phyloP scores from a whole-genome alignment of 2,113 vertebrate species.

The Montifringilla adamsi region DNA sequence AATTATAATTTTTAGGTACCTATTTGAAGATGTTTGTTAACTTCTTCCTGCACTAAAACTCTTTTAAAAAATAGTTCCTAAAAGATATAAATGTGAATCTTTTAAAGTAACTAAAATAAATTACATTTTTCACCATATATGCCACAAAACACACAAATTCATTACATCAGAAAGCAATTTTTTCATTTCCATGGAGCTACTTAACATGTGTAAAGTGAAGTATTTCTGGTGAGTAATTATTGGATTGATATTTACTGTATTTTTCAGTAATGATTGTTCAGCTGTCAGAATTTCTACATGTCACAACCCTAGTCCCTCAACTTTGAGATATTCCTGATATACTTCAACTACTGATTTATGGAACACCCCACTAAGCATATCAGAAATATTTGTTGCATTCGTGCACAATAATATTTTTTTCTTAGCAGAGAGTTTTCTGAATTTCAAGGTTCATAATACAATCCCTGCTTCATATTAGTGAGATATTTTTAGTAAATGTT shows the following conservation, averaged over 20 bases:
- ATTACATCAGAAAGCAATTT: background rate
- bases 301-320: background rate
- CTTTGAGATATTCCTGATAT: background rate
- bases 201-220: background rate
- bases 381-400: background rate
- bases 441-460: background rate
- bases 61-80: background rate
- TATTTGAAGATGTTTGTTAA: background rate
- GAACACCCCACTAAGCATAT: rapidly evolving
- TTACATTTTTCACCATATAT: background rate
- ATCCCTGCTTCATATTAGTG: background rate
- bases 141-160: background rate
- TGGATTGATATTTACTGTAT: background rate
- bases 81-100: background rate
- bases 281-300: background rate
- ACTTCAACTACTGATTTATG: background rate
- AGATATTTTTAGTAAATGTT: background rate
- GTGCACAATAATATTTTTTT: background rate
- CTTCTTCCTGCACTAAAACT: background rate
- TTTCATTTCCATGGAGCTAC: background rate
- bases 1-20: background rate
- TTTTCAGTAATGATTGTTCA: background rate
- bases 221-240: background rate
- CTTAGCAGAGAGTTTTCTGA: background rate
- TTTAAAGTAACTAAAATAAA: background rate